Evolutionary conservation across 1,140 invertebrate species (phyloP).

Genomic region (Bombus ignitus): DNA sequence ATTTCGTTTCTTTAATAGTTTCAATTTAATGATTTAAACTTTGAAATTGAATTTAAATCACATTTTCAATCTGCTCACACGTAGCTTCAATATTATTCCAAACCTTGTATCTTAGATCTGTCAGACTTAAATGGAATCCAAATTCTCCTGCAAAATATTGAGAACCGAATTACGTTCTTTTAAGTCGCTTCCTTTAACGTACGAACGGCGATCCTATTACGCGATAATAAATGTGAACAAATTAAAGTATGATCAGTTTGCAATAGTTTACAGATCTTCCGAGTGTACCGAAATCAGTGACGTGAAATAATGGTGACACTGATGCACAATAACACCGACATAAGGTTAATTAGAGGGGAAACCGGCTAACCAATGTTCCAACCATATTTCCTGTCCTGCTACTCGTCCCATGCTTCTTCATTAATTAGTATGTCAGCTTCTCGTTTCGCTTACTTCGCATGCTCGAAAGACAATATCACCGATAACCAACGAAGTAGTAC

Average conservation of each 20-base stretch:
- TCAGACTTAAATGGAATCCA: no score
- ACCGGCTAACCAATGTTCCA: slow-evolving; percentile 34
- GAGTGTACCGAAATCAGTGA: background rate
- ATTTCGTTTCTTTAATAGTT: no score
- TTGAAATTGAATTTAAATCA: no score
- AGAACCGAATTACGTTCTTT: no score
- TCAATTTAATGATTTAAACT: no score
- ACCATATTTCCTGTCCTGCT: slow-evolving; percentile 33
- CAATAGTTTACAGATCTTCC: background rate
- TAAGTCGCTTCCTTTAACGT: no score
- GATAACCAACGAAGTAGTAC: slow-evolving; percentile 36
- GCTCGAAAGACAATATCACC: slow-evolving; percentile 8
- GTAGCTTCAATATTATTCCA: no score
- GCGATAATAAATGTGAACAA: background rate
- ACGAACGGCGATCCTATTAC: no score
- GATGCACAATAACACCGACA: slow-evolving; percentile 4
- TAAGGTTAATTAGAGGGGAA: slow-evolving; percentile 31
- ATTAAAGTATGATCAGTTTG: background rate
- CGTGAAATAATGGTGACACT: background rate
- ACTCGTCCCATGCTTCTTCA: slow-evolving; percentile 44
- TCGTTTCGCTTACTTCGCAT: slow-evolving; percentile 6
- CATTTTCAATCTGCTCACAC: no score
- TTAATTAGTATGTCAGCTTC: slow-evolving; percentile 51
- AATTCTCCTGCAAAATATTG: no score
- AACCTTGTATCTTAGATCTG: no score